phyloP scores from a whole-genome alignment of 2,113 vertebrate species.

The Bucco capensis region DNA sequence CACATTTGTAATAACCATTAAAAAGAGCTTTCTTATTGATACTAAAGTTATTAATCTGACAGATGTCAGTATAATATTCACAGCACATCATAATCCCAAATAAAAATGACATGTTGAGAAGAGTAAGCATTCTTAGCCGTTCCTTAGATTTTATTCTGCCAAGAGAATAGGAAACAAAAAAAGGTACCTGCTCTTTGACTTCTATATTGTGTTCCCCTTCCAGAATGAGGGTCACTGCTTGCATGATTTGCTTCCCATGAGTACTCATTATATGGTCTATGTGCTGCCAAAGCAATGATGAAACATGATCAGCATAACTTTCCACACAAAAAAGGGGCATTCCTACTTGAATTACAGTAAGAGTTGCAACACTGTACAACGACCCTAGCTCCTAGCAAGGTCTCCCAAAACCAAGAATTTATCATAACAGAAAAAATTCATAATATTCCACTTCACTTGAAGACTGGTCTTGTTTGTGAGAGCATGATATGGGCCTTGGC shows the following conservation, averaged over 20 bases:
- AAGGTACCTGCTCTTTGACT: constrained; percentile 94
- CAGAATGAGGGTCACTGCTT: constrained; percentile 97
- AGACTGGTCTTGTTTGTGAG: background rate
- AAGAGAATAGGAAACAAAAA: background rate
- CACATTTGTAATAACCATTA: no score
- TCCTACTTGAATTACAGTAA: background rate
- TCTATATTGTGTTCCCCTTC: constrained; percentile 95
- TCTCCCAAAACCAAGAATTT: background rate
- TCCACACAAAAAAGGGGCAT: background rate
- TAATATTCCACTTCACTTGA: background rate
- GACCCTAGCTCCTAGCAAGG: background rate
- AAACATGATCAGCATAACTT: constrained; percentile 26
- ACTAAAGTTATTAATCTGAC: background rate
- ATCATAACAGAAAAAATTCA: background rate
- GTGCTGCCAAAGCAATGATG: constrained; percentile 81
- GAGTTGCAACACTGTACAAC: background rate
- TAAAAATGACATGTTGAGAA: background rate
- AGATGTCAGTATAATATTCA: background rate
- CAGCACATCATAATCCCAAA: background rate
- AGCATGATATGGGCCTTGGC: background rate
- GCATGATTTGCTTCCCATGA: constrained; percentile 98
- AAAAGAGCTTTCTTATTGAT: background rate
- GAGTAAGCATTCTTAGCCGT: background rate
- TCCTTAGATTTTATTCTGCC: background rate
- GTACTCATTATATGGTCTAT: constrained; percentile 99